These are phyloP conservation scores for Argentina silus DNA, from an alignment of 2,797 vertebrate genomes.

Conservation along the genomic window DNA sequence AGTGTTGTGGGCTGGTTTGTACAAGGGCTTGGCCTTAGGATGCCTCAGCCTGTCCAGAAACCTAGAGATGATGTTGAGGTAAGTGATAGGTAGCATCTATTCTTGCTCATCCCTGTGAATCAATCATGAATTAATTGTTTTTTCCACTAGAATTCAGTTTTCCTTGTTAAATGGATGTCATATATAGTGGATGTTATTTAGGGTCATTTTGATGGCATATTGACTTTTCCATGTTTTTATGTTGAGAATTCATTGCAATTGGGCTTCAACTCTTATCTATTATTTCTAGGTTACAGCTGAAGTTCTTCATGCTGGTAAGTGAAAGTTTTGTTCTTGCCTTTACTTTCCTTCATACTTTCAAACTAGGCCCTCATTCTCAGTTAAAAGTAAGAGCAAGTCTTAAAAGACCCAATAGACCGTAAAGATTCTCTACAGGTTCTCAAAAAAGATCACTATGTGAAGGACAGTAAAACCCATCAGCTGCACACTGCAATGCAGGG, in stretches of 20 bases:
- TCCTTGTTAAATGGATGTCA: too few relatives aligned
- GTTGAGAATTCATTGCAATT: neutral
- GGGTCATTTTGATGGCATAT: neutral
- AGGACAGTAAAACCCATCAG: neutral
- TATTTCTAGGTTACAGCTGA: constrained; percentile 52
- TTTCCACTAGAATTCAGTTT: too few relatives aligned
- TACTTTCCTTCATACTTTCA: neutral
- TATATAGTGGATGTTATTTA: too few relatives aligned
- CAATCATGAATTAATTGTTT: too few relatives aligned
- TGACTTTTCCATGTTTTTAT: neutral
- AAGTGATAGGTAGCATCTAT: constrained; percentile 9
- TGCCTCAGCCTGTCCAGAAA: constrained; percentile 82
- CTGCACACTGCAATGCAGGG: too few relatives aligned
- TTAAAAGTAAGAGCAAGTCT: neutral
- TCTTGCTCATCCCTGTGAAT: too few relatives aligned
- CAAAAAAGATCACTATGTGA: constrained; percentile 29
- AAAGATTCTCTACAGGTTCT: neutral
- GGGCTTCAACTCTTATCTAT: constrained; percentile 8
- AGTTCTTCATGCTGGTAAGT: constrained; percentile 74
- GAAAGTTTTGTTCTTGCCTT: neutral
- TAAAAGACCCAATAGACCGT: neutral
- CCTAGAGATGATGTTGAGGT: constrained; percentile 66
- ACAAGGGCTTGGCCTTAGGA: constrained; percentile 82
- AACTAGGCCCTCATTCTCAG: neutral
- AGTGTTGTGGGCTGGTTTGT: constrained; percentile 83